Conservation (phyloP, 2,113 vertebrate genomes). For the Xiphias gladius region DNA sequence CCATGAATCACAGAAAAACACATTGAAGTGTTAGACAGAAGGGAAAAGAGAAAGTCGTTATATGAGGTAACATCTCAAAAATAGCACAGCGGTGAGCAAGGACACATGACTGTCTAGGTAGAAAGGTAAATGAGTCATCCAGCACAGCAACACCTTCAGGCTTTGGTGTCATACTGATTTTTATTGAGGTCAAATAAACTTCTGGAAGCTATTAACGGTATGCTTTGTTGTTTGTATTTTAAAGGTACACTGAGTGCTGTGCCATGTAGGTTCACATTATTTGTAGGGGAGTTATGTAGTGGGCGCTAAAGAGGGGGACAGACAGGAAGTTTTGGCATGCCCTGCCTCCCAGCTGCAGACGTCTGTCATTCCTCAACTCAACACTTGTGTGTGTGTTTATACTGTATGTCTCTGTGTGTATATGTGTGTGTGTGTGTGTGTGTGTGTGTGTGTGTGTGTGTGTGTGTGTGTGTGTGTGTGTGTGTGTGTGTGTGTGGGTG, state of each 20-base stretch:
- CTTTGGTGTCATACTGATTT: slow-evolving; percentile 47
- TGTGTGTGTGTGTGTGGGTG: slow-evolving; percentile 75
- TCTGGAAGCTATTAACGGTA: slow-evolving; percentile 57
- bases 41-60: slow-evolving; percentile 61
- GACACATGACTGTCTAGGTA: slow-evolving; percentile 60
- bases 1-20: slow-evolving; percentile 78
- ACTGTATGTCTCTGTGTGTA: background rate
- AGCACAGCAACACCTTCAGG: slow-evolving; percentile 18
- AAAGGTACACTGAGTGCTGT: slow-evolving; percentile 42
- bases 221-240: slow-evolving; percentile 59
- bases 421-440: slow-evolving; percentile 71
- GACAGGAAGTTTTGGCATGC: slow-evolving; percentile 92
- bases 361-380: slow-evolving; percentile 93
- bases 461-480: slow-evolving; percentile 28
- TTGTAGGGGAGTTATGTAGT: slow-evolving; percentile 86
- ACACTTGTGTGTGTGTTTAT: slow-evolving; percentile 83
- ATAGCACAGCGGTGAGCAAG: slow-evolving; percentile 64
- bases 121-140: slow-evolving; percentile 68
- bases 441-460: slow-evolving; percentile 33
- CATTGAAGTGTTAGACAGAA: slow-evolving; percentile 70
- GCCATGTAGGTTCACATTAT: slow-evolving; percentile 38
- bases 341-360: slow-evolving; percentile 91
- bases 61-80: slow-evolving; percentile 71
- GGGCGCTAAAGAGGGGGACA: slow-evolving; percentile 84
- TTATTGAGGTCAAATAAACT: slow-evolving; percentile 60